Evolutionary conservation across 2,113 vertebrate genomes (phyloP), one percentile per base, ranked within the genome.

Genomic region (Tragelaphus scriptus): DNA sequence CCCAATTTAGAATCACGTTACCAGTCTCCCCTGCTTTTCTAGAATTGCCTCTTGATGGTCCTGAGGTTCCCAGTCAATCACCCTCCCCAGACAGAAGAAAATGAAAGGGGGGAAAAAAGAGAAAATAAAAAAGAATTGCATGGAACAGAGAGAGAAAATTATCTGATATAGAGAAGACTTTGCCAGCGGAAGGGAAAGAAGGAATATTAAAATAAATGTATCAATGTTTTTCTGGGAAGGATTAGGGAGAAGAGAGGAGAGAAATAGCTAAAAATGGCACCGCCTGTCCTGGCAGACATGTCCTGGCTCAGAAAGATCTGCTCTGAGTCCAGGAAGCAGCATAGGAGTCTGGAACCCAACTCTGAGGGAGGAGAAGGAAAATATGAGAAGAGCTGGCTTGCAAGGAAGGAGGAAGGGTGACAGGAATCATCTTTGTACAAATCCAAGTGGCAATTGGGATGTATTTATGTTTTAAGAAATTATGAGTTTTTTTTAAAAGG

Each of bases 391-490:
- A 63, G 58, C 75, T 97, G 90, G 79, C 89, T 26, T 77, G 23
- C 21, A 44, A 87, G 0, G 85, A 77, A 92, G 53, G 75, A 30
- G 23, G 56, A 47, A 53, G 44, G 49, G 75, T 96, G 82, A 53
- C 89, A 89, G 58, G 65, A 96, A 5, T 1, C 47, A 51, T 90
- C 87, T 92, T 63, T 68, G 36, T 84, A 8, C 81, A 95, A 26
- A 53, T 63, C 49, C 59, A 71, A 96, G 85, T 97, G 89, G 96
- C 91, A 63, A 49, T 87, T 98, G 5, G 0, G 79, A 86, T 97
- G 61, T 93, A 97, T 98, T 98, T 98, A 91, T 61, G 79, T 96
- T 98, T 98, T 97, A 97, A 97, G 93, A 49, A 97, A 96, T 96
- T 97, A 90, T 51, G 30, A 7, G 49, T 58, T 61, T 89, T 89